phyloP scores from a whole-genome alignment of 2,113 vertebrate species.

The Spea multiplicata region DNA sequence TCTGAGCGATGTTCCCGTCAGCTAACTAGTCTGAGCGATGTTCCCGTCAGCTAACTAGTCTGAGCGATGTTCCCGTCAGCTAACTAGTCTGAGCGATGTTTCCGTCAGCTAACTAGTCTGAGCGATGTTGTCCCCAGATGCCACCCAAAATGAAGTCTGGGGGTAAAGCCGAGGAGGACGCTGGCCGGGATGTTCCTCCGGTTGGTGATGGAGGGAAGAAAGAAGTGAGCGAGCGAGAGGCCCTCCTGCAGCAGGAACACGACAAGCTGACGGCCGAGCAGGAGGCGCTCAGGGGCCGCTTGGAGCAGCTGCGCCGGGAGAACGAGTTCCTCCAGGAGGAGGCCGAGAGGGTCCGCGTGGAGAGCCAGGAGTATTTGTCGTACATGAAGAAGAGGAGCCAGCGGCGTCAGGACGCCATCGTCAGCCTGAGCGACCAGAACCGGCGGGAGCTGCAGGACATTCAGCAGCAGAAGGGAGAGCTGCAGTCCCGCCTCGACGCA shows the following conservation, averaged over 20 bases:
- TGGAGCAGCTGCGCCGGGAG: conserved; percentile 40
- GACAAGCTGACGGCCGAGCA: conserved; percentile 32
- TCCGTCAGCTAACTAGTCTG: too few species aligned
- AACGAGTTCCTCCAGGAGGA: conserved; percentile 48
- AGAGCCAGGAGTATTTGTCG: conserved; percentile 53
- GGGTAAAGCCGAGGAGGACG: not conserved
- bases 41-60: too few species aligned
- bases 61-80: too few species aligned
- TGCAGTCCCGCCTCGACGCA: conserved; percentile 6
- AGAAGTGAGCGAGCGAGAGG: not conserved
- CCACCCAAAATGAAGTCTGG: not conserved
- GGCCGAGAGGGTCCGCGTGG: conserved; percentile 34
- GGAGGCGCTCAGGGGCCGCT: conserved; percentile 10
- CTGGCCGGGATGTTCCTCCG: not conserved
- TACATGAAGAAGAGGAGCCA: conserved; percentile 58
- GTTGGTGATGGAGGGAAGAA: not conserved
- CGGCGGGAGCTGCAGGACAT: conserved; percentile 51
- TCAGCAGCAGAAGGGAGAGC: conserved; percentile 46
- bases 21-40: too few species aligned
- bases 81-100: too few species aligned
- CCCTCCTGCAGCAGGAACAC: conserved; percentile 21
- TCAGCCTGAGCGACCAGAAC: conserved; percentile 54
- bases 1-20: too few species aligned
- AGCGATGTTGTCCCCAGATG: not conserved
- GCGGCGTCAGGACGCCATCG: conserved; percentile 49